A percentile compares a stretch with the other conserved stretches of the same genome.
Evolutionary conservation across 2,113 vertebrate species (phyloP).

Genomic region (Terrapene triunguis): DNA sequence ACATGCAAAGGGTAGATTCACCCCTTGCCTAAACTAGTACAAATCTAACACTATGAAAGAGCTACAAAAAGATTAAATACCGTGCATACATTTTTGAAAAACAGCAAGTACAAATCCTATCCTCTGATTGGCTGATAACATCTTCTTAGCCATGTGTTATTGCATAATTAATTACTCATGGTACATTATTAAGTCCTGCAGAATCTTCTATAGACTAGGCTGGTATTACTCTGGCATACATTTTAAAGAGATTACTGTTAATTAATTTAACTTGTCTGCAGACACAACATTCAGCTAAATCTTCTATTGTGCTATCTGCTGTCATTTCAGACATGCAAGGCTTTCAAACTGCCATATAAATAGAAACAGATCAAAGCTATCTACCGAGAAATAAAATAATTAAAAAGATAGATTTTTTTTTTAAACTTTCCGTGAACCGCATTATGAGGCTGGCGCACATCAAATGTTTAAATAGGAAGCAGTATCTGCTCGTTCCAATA

Average conservation of each 20-base stretch:
- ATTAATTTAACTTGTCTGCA: constrained; percentile 72
- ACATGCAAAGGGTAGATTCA: accelerated
- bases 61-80: background rate
- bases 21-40: accelerated
- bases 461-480: background rate
- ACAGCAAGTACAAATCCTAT: background rate
- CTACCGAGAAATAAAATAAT: constrained; percentile 38
- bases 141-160: constrained; percentile 17
- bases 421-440: background rate
- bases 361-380: constrained; percentile 45
- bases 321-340: constrained; percentile 21
- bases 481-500: background rate
- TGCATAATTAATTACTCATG: constrained; percentile 56
- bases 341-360: constrained; percentile 47
- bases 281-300: constrained; percentile 57
- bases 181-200: constrained; percentile 29
- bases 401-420: constrained; percentile 13
- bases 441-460: background rate
- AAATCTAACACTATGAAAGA: background rate
- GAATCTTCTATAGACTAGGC: constrained; percentile 13
- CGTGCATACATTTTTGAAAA: background rate
- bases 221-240: constrained; percentile 28
- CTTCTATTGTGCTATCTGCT: constrained; percentile 62
- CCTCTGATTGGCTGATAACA: background rate
- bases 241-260: constrained; percentile 71